Conservation (phyloP, 2,797 vertebrate genomes). For the Darevskia nairensis region DNA sequence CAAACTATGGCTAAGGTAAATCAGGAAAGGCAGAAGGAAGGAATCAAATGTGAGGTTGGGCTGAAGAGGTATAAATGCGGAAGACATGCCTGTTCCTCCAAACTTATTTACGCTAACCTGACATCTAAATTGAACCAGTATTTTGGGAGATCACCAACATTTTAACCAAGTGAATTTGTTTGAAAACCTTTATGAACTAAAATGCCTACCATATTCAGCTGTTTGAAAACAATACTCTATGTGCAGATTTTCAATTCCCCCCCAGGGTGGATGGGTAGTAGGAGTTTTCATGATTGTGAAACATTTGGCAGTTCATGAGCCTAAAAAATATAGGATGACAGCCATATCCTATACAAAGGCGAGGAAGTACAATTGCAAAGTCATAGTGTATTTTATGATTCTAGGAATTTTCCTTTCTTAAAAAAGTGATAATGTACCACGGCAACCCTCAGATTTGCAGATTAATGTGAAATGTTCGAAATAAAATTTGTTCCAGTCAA, state of each 20-base stretch:
- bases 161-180: conserved; percentile 22
- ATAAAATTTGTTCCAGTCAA: conserved; percentile 81
- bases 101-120: background rate
- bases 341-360: conserved; percentile 51
- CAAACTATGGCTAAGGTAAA: background rate
- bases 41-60: background rate
- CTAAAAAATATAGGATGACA: conserved; percentile 50
- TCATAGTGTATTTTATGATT: conserved; percentile 25
- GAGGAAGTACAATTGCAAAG: conserved; percentile 62
- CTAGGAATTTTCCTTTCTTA: conserved; percentile 52
- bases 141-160: background rate
- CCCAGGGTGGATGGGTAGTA: conserved; percentile 3
- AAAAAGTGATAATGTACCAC: conserved; percentile 58
- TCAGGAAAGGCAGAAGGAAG: background rate
- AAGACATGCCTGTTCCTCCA: background rate
- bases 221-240: conserved; percentile 67
- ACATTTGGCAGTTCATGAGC: conserved; percentile 29
- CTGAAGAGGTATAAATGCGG: background rate
- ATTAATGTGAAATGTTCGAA: conserved; percentile 75
- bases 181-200: conserved; percentile 46
- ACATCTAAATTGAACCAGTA: conserved; percentile 3
- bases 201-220: conserved; percentile 60
- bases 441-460: conserved; percentile 68
- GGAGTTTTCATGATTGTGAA: conserved; percentile 62
- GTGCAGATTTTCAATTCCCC: conserved; percentile 40